phyloP scores from a whole-genome alignment of 2,113 vertebrate species.

The Thymallus thymallus region DNA sequence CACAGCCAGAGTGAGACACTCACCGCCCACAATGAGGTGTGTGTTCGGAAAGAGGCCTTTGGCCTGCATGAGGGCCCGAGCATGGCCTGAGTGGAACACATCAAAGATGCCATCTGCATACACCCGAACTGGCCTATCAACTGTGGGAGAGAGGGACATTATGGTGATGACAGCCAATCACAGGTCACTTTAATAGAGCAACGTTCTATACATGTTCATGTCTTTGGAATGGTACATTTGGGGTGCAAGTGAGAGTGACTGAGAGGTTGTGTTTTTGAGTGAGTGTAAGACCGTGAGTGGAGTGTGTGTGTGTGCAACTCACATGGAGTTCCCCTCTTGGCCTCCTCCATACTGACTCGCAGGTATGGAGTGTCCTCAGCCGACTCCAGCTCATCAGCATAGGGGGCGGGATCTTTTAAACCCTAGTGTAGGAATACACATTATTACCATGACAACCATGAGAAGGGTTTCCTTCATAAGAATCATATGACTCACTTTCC shows the following conservation, averaged over 20 bases:
- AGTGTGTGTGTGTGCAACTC: conserved; percentile 50
- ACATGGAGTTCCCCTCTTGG: conserved; percentile 87
- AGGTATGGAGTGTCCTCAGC: conserved; percentile 75
- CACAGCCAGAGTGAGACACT: conserved; percentile 48
- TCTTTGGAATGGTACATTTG: no score
- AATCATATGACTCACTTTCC: no score
- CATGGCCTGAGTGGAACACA: conserved; percentile 96
- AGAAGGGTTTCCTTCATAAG: no score
- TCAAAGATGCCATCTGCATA: conserved; percentile 99
- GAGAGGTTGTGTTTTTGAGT: no score
- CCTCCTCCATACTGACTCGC: conserved; percentile 89
- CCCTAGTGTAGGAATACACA: conserved; percentile 65
- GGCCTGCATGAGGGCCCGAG: conserved; percentile 96
- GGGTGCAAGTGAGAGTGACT: no score
- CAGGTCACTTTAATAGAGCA: no score
- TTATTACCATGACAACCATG: background rate
- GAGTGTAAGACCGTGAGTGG: no score
- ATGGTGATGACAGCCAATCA: background rate
- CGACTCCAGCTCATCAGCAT: conserved; percentile 84
- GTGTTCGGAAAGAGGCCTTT: conserved; percentile 98
- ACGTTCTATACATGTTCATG: no score
- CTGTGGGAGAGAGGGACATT: conserved; percentile 60
- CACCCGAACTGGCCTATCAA: conserved; percentile 88
- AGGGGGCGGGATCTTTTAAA: conserved; percentile 86
- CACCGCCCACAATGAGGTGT: conserved; percentile 96